These are phyloP conservation scores for Arnoldichthys spilopterus DNA, from an alignment of 2,797 vertebrate species.

Conservation along the genomic window DNA sequence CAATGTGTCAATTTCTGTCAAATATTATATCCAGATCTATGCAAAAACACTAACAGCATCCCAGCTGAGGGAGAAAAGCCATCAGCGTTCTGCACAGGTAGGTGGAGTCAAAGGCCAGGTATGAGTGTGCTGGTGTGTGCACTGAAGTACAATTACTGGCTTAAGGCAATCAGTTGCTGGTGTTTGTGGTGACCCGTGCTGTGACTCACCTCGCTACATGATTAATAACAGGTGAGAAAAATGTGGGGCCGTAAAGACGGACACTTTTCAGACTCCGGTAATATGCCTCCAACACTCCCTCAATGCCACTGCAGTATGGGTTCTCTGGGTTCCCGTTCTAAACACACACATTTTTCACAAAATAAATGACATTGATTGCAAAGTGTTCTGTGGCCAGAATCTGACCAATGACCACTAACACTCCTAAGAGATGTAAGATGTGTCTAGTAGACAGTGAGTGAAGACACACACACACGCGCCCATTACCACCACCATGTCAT, in stretches of 20 bases:
- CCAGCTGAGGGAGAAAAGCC: neutral
- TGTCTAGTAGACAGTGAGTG: no score
- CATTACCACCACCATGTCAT: no score
- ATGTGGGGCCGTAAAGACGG: conserved; percentile 95
- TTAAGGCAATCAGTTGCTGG: conserved; percentile 19
- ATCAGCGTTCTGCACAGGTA: neutral
- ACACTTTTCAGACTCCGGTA: conserved; percentile 96
- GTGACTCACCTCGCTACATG: conserved; percentile 90
- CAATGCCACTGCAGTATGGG: conserved; percentile 95
- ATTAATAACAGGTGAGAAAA: conserved; percentile 98
- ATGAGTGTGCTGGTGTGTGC: conserved; percentile 5
- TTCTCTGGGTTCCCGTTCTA: conserved; percentile 98
- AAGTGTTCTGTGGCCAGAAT: no score
- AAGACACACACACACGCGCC: no score
- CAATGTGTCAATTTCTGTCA: neutral
- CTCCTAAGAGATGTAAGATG: no score
- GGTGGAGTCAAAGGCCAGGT: conserved; percentile 7
- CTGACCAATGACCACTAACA: no score
- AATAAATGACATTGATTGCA: no score
- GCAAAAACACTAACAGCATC: neutral
- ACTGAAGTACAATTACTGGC: conserved; percentile 6
- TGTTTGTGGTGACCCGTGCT: conserved; percentile 21
- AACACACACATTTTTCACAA: conserved; percentile 6
- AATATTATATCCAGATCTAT: neutral
- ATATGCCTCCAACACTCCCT: conserved; percentile 97